Evolutionary conservation across 2,888 invertebrate genomes (phyloP), one percentile per base, ranked within the genome.

Genomic region (Lasioglossum marginatum): DNA sequence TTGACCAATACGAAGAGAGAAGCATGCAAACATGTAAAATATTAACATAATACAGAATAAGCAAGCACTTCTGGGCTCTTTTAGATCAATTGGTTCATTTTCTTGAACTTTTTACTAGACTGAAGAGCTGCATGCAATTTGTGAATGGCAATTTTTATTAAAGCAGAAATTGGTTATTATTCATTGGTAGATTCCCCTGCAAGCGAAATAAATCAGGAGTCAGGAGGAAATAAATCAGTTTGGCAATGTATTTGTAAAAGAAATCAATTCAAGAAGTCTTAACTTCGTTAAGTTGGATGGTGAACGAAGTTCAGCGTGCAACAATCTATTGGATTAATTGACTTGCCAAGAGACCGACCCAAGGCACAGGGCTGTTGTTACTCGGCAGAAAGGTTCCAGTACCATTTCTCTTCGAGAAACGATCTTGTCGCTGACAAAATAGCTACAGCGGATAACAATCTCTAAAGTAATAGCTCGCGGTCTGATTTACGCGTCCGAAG

Each of bases 391-490:
- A 70, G 60, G 60, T 60, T 71, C 60, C 78, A 66, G 16, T 57
- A 37, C 71, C 48, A 72, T 75, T 80, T 70, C 77, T 77, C 73
- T 74, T 82, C 86, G 70, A 27, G 48, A 66, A 71, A 79, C 86
- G 79, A 86, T 86, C 79, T 82, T 37, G 79, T 82, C 63, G 73
- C 63, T 79, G 79, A 71, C 81, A 84, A 87, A 82, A 81, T 84
- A 70, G 74, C 57, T 27, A 37, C 48, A 27, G 19, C 45, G 81
- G 77, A 70, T 78, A 87, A 89, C 83, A 84, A 83, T 88, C 71
- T 82, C 31, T 34, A 27, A 82, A 81, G 77, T 73, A 73, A 73
- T 73, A 45, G 76, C 73, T 68, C 86, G 68, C 31, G 71, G 37
- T 45, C 70, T 79, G 79, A 79, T 77, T 76, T 83, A 83, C 77